Evolutionary conservation across 2,888 invertebrate genomes (phyloP), one percentile per base, ranked within the genome.

Genomic region (Chymomyza amoena): DNA sequence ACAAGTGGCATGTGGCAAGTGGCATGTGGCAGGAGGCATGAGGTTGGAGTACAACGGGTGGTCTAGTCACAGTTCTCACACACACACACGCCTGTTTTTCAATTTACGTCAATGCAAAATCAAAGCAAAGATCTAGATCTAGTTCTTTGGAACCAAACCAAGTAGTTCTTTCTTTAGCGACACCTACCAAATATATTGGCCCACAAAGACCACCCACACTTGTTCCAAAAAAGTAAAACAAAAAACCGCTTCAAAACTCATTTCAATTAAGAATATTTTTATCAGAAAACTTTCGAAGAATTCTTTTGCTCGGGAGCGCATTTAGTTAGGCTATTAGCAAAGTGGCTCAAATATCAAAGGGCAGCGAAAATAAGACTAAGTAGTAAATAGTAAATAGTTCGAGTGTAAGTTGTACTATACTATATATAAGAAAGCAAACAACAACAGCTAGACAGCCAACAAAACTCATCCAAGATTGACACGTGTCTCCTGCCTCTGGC

Each of bases 331-430:
- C 89, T 89, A 88, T 89, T 89, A 90, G 90, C 79, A 86, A 81
- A 84, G 70, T 78, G 79, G 75, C 81, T 89, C 89, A 82, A 89
- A 89, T 89, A 89, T 90, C 89, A 89, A 89, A 89, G 85, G 70
- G 54, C 74, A 72, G 61, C 64, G 67, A 61, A 64, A 70, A 54
- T 57, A 18, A 57, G 54, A 18, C 18, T 18, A 54, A 54, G 18
- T 54, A 20, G n/a, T n/a, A n/a, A n/a, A n/a, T n/a, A 45, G 13
- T 45, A 25, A 3, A 25, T 25, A 45, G 39, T 45, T n/a, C n/a
- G 39, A 13, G 10, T 45, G 39, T 32, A 32, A 32, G 32, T n/a
- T n/a, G n/a, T n/a, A n/a, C n/a, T n/a, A 28, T 28, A 28, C 28
- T 28, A 28, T 32, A 32, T 32, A 32, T 45, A 45, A 13, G 6